Evolutionary conservation across 2,888 invertebrate species (phyloP).

Genomic region (Drosophila longiperda): DNA sequence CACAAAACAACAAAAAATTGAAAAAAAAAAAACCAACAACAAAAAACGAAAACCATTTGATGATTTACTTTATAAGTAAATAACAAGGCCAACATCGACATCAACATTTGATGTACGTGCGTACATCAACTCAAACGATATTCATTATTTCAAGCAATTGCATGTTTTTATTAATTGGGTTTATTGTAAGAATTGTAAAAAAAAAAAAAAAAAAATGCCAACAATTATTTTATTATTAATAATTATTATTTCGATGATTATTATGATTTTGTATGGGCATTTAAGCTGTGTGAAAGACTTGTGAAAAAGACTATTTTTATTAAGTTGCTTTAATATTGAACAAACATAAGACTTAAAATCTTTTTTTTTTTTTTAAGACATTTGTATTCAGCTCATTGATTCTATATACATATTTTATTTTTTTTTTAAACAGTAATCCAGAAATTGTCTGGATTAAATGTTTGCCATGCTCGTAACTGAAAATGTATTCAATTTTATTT

Average conservation of each 20-base stretch:
- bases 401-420: background rate
- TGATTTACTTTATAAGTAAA: constrained; percentile 26
- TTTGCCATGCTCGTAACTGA: constrained; percentile 51
- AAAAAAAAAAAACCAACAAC: background rate
- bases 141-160: constrained; percentile 27
- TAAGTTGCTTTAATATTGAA: constrained; percentile 37
- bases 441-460: constrained; percentile 35
- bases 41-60: constrained; percentile 6
- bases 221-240: background rate
- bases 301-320: constrained; percentile 44
- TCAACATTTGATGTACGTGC: constrained; percentile 8
- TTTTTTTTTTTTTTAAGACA: constrained; percentile 11
- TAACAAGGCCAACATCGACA: background rate
- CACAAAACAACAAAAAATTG: background rate
- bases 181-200: constrained; percentile 6
- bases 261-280: constrained; percentile 23
- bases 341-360: constrained; percentile 32
- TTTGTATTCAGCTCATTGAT: constrained; percentile 6
- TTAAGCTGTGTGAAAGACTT: constrained; percentile 51
- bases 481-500: constrained; percentile 24
- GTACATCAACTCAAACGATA: constrained; percentile 16
- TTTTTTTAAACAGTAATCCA: too few relatives aligned
- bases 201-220: background rate
- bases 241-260: background rate
- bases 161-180: constrained; percentile 2